These are phyloP conservation scores for Macrophya annulata DNA, from an alignment of 2,888 invertebrate genomes.

Conservation along the genomic window DNA sequence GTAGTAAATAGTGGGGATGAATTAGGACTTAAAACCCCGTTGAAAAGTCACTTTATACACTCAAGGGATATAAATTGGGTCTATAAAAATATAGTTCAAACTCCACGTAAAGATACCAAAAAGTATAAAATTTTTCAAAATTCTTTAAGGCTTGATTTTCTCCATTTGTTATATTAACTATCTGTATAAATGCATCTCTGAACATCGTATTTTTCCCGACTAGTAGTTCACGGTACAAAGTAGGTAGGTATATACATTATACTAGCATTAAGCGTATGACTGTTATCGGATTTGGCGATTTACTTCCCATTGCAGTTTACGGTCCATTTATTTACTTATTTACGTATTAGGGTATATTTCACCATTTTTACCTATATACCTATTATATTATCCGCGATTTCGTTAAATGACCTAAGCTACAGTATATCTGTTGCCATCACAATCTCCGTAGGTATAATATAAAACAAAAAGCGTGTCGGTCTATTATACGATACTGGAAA, in stretches of 20 bases:
- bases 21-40: not conserved
- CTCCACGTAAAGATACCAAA: not conserved
- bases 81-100: not conserved
- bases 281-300: not conserved
- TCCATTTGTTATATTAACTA: not conserved
- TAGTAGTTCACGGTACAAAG: not conserved
- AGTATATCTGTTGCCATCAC: not conserved
- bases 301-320: not conserved
- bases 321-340: not conserved
- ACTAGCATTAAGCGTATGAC: not conserved
- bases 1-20: not conserved
- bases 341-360: not conserved
- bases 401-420: not conserved
- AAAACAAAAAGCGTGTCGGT: slow-evolving; percentile 13
- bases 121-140: not conserved
- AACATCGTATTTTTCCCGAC: not conserved
- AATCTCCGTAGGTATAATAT: not conserved
- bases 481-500: slow-evolving; percentile 42
- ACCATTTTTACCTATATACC: not conserved
- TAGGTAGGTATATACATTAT: not conserved
- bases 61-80: not conserved
- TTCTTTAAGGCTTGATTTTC: not conserved
- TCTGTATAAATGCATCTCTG: not conserved
- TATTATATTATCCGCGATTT: not conserved
- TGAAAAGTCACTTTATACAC: not conserved